These are phyloP conservation scores for Sminthurinus signatus DNA, from an alignment of 1,140 invertebrate genomes.

Conservation along the genomic window DNA sequence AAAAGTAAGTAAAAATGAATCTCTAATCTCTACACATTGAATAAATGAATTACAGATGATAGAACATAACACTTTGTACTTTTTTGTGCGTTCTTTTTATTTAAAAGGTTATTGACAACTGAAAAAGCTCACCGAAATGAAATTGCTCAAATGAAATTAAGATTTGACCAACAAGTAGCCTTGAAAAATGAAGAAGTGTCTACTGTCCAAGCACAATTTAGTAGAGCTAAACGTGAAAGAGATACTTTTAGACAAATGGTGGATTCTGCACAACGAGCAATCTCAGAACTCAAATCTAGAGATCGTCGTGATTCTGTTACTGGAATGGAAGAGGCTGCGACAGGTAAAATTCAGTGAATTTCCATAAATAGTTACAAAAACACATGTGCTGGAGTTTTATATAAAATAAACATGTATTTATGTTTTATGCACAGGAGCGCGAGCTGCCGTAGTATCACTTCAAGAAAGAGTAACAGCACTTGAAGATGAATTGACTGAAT, in stretches of 20 bases:
- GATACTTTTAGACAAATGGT: conserved; percentile 88
- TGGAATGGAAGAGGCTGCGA: conserved; percentile 45
- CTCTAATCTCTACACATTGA: no score
- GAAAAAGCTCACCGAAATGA: conserved; percentile 78
- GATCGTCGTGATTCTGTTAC: conserved; percentile 17
- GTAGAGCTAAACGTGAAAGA: conserved; percentile 75
- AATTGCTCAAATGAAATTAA: conserved; percentile 72
- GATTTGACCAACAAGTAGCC: conserved; percentile 80
- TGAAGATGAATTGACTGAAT: conserved; percentile 81
- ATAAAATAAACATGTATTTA: no score
- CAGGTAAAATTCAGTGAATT: no score
- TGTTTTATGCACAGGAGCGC: no score
- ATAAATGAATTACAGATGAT: no score
- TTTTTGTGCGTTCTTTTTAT: no score
- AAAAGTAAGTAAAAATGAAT: conserved; percentile 53
- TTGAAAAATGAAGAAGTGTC: conserved; percentile 79
- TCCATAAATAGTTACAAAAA: no score
- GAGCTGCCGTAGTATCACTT: conserved; percentile 54
- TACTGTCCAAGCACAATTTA: conserved; percentile 68
- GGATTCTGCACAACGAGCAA: conserved; percentile 73
- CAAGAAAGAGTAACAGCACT: conserved; percentile 76
- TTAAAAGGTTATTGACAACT: conserved; percentile 43
- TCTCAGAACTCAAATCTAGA: conserved; percentile 61
- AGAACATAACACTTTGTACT: no score
- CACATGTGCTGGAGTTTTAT: no score